These are phyloP conservation scores for Lampropteryx suffumata DNA, from an alignment of 2,888 invertebrate genomes.

Conservation along the genomic window DNA sequence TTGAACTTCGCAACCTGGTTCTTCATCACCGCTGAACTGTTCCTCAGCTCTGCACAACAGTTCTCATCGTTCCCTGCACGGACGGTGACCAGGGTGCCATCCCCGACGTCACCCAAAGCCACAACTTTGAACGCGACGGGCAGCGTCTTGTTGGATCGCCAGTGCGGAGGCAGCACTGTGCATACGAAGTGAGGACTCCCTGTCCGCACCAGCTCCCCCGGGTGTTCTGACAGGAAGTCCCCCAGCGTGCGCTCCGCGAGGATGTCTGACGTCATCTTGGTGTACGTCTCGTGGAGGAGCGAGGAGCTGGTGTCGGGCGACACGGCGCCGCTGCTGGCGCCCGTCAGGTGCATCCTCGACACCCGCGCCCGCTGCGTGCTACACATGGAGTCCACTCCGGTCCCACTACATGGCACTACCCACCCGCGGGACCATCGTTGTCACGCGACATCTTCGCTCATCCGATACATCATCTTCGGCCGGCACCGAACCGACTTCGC, in stretches of 20 bases:
- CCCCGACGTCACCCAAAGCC: constrained; percentile 95
- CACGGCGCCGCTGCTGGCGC: constrained; percentile 81
- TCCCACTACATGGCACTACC: constrained; percentile 65
- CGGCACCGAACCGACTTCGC: constrained; percentile 24
- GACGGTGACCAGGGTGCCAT: constrained; percentile 97
- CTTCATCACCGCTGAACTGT: constrained; percentile 98
- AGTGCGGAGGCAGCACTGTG: constrained; percentile 96
- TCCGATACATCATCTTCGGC: constrained; percentile 45
- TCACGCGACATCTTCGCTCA: constrained; percentile 48
- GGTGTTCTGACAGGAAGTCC: constrained; percentile 94
- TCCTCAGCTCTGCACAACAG: constrained; percentile 96
- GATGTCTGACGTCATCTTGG: constrained; percentile 95
- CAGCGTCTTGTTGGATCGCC: constrained; percentile 99
- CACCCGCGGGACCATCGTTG: constrained; percentile 54
- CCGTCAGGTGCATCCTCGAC: constrained; percentile 81
- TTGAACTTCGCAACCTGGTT: constrained; percentile 99
- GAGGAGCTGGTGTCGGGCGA: constrained; percentile 88
- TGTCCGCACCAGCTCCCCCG: constrained; percentile 95
- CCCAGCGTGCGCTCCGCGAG: constrained; percentile 93
- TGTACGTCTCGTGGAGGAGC: constrained; percentile 91
- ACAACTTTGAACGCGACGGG: constrained; percentile 99
- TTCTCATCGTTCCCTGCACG: constrained; percentile 99
- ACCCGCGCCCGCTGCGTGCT: constrained; percentile 78
- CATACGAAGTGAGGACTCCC: constrained; percentile 97
- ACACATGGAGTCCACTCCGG: constrained; percentile 69